Evolutionary conservation across 1,140 invertebrate genomes (phyloP).

Genomic region (Holotrichia oblita): DNA sequence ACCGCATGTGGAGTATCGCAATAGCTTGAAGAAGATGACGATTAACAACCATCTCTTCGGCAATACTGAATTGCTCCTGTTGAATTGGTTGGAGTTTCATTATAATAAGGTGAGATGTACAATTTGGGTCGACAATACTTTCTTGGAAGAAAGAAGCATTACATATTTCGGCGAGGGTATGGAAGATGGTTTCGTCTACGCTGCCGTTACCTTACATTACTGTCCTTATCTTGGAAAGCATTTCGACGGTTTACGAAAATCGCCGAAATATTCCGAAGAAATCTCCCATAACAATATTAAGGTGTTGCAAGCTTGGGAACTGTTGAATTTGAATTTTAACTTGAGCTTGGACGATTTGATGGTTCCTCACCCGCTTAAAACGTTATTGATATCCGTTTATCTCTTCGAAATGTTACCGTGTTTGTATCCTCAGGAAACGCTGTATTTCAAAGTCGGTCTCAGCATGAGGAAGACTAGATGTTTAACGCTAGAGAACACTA

Average conservation of each 20-base stretch:
- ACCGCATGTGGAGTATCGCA: not conserved
- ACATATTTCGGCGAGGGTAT: constrained; percentile 47
- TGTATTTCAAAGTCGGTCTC: constrained; percentile 52
- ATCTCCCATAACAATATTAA: constrained; percentile 61
- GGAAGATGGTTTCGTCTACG: constrained; percentile 58
- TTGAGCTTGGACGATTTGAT: constrained; percentile 58
- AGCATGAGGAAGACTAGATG: constrained; percentile 42
- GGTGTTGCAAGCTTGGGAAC: constrained; percentile 58
- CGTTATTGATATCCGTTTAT: constrained; percentile 60
- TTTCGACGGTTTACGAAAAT: constrained; percentile 56
- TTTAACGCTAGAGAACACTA: constrained; percentile 48
- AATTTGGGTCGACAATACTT: not conserved
- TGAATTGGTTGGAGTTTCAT: constrained; percentile 35
- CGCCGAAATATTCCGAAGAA: constrained; percentile 54
- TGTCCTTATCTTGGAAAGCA: constrained; percentile 59
- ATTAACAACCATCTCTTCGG: not conserved
- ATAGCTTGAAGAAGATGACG: not conserved
- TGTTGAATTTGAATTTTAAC: constrained; percentile 59
- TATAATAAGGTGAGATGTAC: not conserved
- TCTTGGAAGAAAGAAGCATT: not conserved
- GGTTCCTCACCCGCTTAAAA: constrained; percentile 57
- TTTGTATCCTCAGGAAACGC: constrained; percentile 52
- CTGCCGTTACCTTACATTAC: constrained; percentile 57
- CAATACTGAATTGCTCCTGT: not conserved
- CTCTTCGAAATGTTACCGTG: constrained; percentile 58